These are phyloP conservation scores for Epinotia nisella DNA, from an alignment of 2,888 invertebrate genomes.

Conservation along the genomic window DNA sequence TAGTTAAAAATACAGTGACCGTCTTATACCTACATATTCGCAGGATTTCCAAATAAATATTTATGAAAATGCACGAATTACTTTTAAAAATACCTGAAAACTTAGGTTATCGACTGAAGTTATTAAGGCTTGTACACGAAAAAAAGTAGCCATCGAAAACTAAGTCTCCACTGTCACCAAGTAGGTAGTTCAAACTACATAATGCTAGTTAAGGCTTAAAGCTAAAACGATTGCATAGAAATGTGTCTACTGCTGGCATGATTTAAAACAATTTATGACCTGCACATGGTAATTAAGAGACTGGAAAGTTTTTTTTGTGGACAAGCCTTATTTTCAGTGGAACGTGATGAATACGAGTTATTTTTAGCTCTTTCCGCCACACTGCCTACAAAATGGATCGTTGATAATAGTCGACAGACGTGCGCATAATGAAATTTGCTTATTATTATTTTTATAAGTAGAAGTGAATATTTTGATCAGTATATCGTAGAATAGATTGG, in stretches of 20 bases:
- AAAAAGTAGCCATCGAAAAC: too few relatives aligned
- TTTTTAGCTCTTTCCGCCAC: constrained; percentile 13
- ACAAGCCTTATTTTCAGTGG: constrained; percentile 8
- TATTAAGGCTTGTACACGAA: too few relatives aligned
- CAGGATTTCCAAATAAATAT: neutral
- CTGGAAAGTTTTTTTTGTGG: too few relatives aligned
- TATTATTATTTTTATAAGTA: neutral
- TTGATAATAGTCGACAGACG: neutral
- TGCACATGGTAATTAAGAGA: too few relatives aligned
- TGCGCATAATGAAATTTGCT: neutral
- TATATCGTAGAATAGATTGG: neutral
- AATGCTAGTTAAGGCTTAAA: too few relatives aligned
- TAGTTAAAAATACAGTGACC: neutral
- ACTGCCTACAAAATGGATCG: constrained; percentile 3
- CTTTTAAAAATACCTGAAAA: neutral
- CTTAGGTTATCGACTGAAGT: neutral
- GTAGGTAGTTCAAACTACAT: too few relatives aligned
- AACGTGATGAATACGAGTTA: constrained; percentile 6
- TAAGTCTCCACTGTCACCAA: too few relatives aligned
- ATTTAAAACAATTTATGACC: too few relatives aligned
- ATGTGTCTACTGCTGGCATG: too few relatives aligned
- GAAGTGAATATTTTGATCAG: neutral
- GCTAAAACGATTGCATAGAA: too few relatives aligned
- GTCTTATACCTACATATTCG: too few relatives aligned
- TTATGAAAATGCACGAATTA: neutral